Conservation (phyloP, 2,888 invertebrate genomes). For the Lithosia quadra region DNA sequence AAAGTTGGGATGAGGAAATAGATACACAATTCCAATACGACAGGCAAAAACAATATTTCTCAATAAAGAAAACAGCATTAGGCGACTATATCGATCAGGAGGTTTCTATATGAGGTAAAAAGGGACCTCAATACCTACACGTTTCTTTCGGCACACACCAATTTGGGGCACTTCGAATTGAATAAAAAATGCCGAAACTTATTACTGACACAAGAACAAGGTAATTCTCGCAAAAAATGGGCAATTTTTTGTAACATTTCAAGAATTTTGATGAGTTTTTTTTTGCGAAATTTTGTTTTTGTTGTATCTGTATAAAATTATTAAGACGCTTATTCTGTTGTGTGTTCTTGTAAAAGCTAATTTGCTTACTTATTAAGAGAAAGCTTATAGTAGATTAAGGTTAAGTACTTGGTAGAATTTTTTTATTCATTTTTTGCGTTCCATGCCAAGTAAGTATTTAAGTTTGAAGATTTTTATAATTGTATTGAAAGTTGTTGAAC, state of each 20-base stretch:
- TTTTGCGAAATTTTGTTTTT: constrained; percentile 18
- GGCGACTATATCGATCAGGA: constrained; percentile 7
- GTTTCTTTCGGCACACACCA: constrained; percentile 15
- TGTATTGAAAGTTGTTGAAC: neutral
- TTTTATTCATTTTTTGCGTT: neutral
- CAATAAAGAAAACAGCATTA: constrained; percentile 11
- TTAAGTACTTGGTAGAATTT: neutral
- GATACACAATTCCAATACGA: neutral
- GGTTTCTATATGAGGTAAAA: constrained; percentile 9
- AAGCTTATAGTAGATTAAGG: constrained; percentile 4
- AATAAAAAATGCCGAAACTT: constrained; percentile 34
- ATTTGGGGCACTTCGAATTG: constrained; percentile 21
- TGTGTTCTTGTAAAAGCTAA: neutral
- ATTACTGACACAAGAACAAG: constrained; percentile 36
- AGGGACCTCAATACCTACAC: constrained; percentile 11
- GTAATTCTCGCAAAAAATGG: constrained; percentile 34
- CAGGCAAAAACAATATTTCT: constrained; percentile 9
- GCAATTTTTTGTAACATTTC: constrained; percentile 34
- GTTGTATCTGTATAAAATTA: constrained; percentile 13
- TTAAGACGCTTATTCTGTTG: constrained; percentile 5
- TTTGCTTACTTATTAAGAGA: constrained; percentile 14
- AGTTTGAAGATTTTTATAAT: neutral
- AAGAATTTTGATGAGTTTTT: constrained; percentile 40
- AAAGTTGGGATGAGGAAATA: neutral
- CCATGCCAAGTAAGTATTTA: neutral